A percentile compares a stretch with the other conserved stretches of the same genome.
These are phyloP conservation scores for Gadopsis bispinosus DNA, from an alignment of 2,797 vertebrate species.

Conservation along the genomic window DNA sequence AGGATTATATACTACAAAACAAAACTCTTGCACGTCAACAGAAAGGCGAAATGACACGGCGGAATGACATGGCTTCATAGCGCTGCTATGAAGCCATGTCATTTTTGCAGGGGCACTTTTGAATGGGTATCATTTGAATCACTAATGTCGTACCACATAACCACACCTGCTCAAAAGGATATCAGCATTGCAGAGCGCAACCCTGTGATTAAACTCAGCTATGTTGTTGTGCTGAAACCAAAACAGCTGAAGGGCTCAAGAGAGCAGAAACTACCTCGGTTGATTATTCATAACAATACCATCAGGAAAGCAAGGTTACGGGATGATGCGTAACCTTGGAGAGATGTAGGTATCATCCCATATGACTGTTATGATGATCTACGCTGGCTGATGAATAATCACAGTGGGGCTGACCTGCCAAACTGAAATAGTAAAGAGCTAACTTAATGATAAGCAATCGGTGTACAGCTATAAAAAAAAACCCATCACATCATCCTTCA, in stretches of 20 bases:
- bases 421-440: slow-evolving; percentile 33
- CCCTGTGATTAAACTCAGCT: slow-evolving; percentile 32
- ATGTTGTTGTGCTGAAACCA: slow-evolving; percentile 28
- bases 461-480: not conserved
- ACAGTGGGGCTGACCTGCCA: slow-evolving; percentile 42
- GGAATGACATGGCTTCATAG: no score
- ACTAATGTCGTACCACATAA: slow-evolving; percentile 17
- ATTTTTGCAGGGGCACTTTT: slow-evolving; percentile 3
- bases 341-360: slow-evolving; percentile 22
- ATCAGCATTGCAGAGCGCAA: slow-evolving; percentile 25
- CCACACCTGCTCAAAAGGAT: slow-evolving; percentile 37
- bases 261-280: slow-evolving; percentile 40
- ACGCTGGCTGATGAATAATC: slow-evolving; percentile 52
- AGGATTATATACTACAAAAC: not conserved
- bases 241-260: slow-evolving; percentile 55
- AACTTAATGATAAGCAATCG: slow-evolving; percentile 35
- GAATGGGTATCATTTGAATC: slow-evolving; percentile 35
- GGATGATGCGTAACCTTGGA: slow-evolving; percentile 33
- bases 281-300: slow-evolving; percentile 62
- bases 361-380: slow-evolving; percentile 49
- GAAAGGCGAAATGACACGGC: not conserved
- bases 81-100: not conserved
- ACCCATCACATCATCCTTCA: slow-evolving; percentile 34
- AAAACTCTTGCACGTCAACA: not conserved
- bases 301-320: slow-evolving; percentile 47